Evolutionary conservation across 2,113 vertebrate genomes (phyloP), one percentile per base, ranked within the genome.

Genomic region (Myxocyprinus asiaticus): DNA sequence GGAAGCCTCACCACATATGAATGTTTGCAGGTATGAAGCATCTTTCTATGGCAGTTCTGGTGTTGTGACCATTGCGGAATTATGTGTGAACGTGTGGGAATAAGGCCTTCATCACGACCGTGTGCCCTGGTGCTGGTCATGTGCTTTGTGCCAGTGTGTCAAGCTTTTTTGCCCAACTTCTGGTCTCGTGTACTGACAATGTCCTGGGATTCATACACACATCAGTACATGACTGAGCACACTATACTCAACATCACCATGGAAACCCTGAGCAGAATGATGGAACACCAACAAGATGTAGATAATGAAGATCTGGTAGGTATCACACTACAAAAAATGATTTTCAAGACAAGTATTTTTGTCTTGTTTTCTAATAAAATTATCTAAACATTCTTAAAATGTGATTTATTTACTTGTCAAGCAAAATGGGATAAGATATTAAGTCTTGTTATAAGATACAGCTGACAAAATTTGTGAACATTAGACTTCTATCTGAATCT

Each of bases 181-280:
- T 95, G 95, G 95, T 95, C 94, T 58, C 86, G 86, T 33, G 81
- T 93, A 33, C 85, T 96, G 55, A 89, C 93, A 7, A 83, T 94
- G 33, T 93, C 94, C 55, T 95, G 90, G 64, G 86, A 89, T 82
- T 95, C 94, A 0, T 11, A 92, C 86, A 96, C 94, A 33, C 94
- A 96, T 82, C 95, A 96, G 86, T 91, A 94, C 81, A 94, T 96
- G 82, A 95, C 94, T 0, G 94, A 96, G 83, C 90, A 92, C 70
- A 93, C 94, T 0, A 87, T 93, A 0, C 88, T 95, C 63, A 94
- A 93, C 0, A 67, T 94, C 81, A 95, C 95, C 47, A 73, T 90
- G 78, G 91, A 93, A 70, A 91, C 90, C 5, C 80, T 93, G 65
- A 82, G 15, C 14, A 67, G 0, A n/a, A 61, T 55, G 42, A 67